These are phyloP conservation scores for Probosciger aterrimus DNA, from an alignment of 2,113 vertebrate species.

Conservation along the genomic window DNA sequence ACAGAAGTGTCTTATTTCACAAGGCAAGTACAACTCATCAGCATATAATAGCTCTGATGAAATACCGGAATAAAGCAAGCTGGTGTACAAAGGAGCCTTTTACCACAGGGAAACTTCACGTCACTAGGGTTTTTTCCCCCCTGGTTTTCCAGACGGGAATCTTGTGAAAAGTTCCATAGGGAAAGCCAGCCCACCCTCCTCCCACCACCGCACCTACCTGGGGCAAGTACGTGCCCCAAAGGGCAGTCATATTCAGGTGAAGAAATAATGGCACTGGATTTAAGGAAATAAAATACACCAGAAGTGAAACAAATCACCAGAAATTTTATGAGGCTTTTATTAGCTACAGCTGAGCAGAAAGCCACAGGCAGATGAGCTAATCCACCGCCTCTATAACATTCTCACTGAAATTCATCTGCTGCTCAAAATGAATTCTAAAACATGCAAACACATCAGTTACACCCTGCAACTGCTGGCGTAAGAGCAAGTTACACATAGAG, in stretches of 20 bases:
- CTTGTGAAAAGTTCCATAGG: not conserved
- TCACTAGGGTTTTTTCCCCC: not conserved
- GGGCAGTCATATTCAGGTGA: not conserved
- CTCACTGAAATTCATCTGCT: not conserved
- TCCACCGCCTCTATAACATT: not conserved
- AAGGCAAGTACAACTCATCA: not conserved
- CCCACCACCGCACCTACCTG: rapidly evolving
- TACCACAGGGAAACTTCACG: not conserved
- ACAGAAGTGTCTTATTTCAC: not conserved
- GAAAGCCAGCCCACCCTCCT: not conserved
- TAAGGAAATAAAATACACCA: not conserved
- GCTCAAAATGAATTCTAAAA: not conserved
- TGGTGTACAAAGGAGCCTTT: not conserved
- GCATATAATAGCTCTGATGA: not conserved
- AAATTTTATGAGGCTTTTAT: not conserved
- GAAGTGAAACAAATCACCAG: not conserved
- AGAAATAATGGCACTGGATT: not conserved
- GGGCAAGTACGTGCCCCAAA: not conserved
- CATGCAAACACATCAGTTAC: not conserved
- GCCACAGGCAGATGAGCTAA: not conserved
- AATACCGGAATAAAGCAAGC: not conserved
- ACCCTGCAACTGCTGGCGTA: not conserved
- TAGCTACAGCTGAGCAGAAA: not conserved
- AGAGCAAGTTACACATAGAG: not conserved
- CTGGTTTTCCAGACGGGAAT: not conserved